phyloP scores from a whole-genome alignment of 2,888 invertebrate genomes.

The Drosophila koepferae region DNA sequence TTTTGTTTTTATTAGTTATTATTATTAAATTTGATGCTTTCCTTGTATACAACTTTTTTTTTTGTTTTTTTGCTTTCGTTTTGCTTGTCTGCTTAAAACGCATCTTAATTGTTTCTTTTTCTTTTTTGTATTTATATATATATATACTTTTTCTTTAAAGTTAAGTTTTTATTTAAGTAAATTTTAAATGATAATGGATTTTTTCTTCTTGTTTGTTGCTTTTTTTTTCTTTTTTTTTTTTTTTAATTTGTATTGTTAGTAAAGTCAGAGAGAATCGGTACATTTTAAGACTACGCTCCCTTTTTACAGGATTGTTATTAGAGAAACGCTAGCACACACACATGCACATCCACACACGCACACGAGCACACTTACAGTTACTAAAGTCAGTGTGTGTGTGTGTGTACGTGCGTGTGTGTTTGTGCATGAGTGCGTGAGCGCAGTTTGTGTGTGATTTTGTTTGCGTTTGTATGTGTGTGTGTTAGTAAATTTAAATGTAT shows the following conservation, averaged over 20 bases:
- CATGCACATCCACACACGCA: constrained; percentile 27
- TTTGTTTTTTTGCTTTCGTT: constrained; percentile 21
- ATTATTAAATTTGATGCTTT: constrained; percentile 67
- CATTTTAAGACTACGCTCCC: constrained; percentile 69
- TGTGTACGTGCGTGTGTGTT: constrained; percentile 9
- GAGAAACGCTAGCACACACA: constrained; percentile 38
- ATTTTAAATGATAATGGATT: constrained; percentile 78
- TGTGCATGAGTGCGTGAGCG: constrained; percentile 28
- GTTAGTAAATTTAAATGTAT: constrained; percentile 74
- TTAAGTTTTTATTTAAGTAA: constrained; percentile 73
- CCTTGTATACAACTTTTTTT: constrained; percentile 59
- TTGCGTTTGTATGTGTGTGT: constrained; percentile 30
- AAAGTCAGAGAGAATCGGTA: constrained; percentile 69
- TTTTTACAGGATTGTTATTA: constrained; percentile 71
- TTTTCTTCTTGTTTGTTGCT: constrained; percentile 41
- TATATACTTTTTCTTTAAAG: constrained; percentile 72
- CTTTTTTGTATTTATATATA: constrained; percentile 41
- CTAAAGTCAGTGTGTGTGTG: constrained; percentile 7
- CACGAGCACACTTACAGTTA: constrained; percentile 9
- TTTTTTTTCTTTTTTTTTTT: constrained; percentile 30
- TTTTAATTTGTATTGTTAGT: constrained; percentile 52
- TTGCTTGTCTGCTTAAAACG: constrained; percentile 58
- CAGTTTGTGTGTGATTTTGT: constrained; percentile 46
- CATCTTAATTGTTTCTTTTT: constrained; percentile 63
- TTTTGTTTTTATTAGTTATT: constrained; percentile 19